Percentiles rank a stretch among this genome's conserved stretches.
Conservation (phyloP, 2,797 vertebrate genomes). For the Pangasius larnaudii region DNA sequence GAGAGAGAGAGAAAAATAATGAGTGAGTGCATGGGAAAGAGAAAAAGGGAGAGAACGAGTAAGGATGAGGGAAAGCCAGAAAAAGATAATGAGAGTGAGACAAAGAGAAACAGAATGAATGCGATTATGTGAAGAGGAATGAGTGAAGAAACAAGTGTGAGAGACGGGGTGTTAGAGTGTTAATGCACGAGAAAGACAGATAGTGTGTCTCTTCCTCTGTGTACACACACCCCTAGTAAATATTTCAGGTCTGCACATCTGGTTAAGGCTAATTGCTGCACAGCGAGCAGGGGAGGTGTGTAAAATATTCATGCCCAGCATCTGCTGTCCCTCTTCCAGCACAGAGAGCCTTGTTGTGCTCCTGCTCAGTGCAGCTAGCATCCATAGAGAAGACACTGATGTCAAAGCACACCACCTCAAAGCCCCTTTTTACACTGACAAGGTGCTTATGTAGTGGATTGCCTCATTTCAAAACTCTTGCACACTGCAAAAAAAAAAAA, state of each 20-base stretch:
- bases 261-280: constrained; percentile 81
- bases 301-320: constrained; percentile 82
- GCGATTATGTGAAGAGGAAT: constrained; percentile 10
- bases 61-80: background rate
- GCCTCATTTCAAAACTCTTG: background rate
- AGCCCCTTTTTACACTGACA: background rate
- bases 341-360: constrained; percentile 51
- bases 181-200: constrained; percentile 13
- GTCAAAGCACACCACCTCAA: background rate
- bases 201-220: constrained; percentile 11
- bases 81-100: constrained; percentile 4
- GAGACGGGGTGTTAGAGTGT: constrained; percentile 9
- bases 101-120: constrained; percentile 6
- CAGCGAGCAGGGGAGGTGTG: constrained; percentile 57
- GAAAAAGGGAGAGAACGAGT: background rate
- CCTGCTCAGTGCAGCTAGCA: background rate
- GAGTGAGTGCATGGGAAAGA: background rate
- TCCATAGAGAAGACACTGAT: background rate
- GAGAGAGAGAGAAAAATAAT: background rate
- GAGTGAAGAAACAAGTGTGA: constrained; percentile 19
- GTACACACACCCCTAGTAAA: constrained; percentile 70
- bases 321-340: constrained; percentile 67
- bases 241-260: constrained; percentile 83
- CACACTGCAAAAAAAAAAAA: no score
- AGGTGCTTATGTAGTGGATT: no score